These are phyloP conservation scores for Plecturocebus donacophilus DNA, from an alignment of 2,113 vertebrate species.

Conservation along the genomic window DNA sequence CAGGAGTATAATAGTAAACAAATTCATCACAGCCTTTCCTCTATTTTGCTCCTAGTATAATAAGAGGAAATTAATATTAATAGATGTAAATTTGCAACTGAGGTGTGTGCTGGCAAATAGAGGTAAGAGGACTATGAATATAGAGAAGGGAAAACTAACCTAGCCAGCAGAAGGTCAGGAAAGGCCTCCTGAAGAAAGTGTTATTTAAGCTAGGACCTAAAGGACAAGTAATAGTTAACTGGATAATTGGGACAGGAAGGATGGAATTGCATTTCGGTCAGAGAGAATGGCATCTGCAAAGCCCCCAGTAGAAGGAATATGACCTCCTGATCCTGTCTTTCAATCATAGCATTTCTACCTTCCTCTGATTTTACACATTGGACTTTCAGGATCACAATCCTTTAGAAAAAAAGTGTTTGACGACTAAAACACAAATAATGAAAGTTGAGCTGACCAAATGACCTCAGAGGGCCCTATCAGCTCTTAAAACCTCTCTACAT, in stretches of 20 bases:
- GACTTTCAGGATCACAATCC: conserved; percentile 28
- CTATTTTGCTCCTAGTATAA: background rate
- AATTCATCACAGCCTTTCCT: background rate
- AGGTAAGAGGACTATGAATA: background rate
- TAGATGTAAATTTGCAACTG: background rate
- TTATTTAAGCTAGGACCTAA: background rate
- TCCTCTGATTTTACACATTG: background rate
- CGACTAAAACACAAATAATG: conserved; percentile 59
- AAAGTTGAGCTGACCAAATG: conserved; percentile 46
- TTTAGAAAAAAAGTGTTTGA: conserved; percentile 4
- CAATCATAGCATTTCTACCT: background rate
- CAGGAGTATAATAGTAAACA: background rate
- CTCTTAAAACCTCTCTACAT: conserved; percentile 5
- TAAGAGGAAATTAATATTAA: background rate
- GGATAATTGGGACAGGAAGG: background rate
- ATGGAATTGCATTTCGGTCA: background rate
- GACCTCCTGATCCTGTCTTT: background rate
- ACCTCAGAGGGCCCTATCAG: conserved; percentile 25
- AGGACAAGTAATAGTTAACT: background rate
- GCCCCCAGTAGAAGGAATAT: background rate
- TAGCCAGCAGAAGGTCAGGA: background rate
- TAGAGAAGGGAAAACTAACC: background rate
- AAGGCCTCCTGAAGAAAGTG: conserved; percentile 25
- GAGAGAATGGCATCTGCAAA: conserved; percentile 26
- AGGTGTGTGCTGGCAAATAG: background rate